Evolutionary conservation across 2,888 invertebrate genomes (phyloP).

Genomic region (Ichneumon xanthorius): DNA sequence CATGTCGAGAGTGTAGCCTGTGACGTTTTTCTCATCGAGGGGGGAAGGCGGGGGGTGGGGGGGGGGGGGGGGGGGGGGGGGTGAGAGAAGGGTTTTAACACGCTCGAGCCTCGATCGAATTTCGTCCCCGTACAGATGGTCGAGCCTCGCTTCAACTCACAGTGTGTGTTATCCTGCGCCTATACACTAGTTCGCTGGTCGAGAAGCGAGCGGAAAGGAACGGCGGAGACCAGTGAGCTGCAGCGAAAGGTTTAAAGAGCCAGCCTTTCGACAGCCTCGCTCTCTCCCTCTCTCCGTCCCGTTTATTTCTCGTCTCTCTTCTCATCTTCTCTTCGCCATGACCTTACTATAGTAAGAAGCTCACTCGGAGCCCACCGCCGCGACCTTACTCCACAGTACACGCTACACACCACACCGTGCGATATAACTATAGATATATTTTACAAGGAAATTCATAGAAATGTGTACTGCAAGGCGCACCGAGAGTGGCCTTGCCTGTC

Average conservation of each 20-base stretch:
- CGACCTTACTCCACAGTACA: conserved; percentile 46
- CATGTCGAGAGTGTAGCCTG: neutral
- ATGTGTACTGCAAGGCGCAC: neutral
- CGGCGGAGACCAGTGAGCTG: conserved; percentile 47
- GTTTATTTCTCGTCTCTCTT: conserved; percentile 10
- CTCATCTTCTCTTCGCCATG: conserved; percentile 48
- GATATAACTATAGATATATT: neutral
- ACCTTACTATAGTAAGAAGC: conserved; percentile 52
- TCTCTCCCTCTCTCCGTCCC: neutral
- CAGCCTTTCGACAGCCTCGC: conserved; percentile 22
- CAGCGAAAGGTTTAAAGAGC: conserved; percentile 55
- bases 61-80: no score
- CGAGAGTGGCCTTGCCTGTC: neutral
- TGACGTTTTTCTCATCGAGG: neutral
- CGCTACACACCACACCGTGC: neutral
- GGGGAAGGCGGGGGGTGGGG: no score
- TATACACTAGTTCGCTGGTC: neutral
- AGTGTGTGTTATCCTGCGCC: neutral
- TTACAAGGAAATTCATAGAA: no score
- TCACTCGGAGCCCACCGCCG: conserved; percentile 3
- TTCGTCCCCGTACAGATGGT: conserved; percentile 50
- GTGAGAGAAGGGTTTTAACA: no score
- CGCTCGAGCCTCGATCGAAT: conserved; percentile 53
- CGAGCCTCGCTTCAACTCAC: conserved; percentile 16
- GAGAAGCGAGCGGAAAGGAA: conserved; percentile 4